A percentile compares a stretch with the other conserved stretches of the same genome.
Conservation (phyloP, 1,140 invertebrate genomes). For the Zaprionus ghesquierei region DNA sequence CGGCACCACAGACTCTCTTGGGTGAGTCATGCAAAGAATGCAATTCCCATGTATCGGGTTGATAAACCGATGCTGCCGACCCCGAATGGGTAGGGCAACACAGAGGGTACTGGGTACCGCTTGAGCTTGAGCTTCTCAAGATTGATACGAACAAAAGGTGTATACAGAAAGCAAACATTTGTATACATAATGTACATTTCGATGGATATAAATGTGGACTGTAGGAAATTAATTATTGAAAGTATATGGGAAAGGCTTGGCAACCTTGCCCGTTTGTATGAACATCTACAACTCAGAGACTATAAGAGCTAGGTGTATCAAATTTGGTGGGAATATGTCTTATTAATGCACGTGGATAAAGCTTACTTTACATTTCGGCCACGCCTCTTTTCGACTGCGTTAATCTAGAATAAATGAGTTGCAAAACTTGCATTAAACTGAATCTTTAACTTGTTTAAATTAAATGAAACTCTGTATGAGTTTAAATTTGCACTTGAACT, state of each 20-base stretch:
- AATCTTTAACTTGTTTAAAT: neutral
- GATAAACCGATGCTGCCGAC: conserved; percentile 38
- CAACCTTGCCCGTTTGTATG: too few species aligned
- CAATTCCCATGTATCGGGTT: conserved; percentile 36
- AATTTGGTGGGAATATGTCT: too few species aligned
- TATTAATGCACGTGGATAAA: too few species aligned
- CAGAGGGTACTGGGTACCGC: neutral
- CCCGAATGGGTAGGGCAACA: conserved; percentile 26
- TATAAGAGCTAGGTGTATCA: too few species aligned
- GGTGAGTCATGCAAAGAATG: conserved; percentile 40
- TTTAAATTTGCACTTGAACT: neutral
- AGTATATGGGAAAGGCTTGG: neutral
- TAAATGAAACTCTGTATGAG: neutral
- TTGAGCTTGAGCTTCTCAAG: neutral
- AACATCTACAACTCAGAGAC: too few species aligned
- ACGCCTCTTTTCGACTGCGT: too few species aligned
- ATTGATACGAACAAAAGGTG: conserved; percentile 30
- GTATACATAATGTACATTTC: neutral
- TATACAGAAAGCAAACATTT: conserved; percentile 22
- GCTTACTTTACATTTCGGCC: too few species aligned
- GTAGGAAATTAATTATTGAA: neutral
- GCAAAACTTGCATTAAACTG: too few species aligned
- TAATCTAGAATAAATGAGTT: too few species aligned
- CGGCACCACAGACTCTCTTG: neutral
- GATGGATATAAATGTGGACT: neutral